Conservation (phyloP, 2,797 vertebrate genomes). For the Pantherophis alleghaniensis region DNA sequence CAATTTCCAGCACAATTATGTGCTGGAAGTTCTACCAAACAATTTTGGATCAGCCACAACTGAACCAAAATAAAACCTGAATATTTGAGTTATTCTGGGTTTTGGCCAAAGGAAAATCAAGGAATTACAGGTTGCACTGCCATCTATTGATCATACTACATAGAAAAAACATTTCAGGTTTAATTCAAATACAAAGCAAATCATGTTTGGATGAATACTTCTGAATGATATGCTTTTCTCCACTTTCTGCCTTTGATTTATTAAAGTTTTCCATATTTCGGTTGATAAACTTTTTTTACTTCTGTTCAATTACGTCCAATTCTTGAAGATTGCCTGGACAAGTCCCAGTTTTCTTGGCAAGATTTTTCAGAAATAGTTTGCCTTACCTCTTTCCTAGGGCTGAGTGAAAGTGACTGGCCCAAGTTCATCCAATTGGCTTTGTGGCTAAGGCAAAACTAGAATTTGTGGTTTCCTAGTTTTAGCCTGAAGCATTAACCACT, state of each 20-base stretch:
- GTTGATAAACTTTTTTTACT: not conserved
- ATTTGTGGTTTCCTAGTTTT: not conserved
- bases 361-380: not conserved
- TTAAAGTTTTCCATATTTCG: not conserved
- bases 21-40: not conserved
- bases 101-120: not conserved
- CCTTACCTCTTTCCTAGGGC: not conserved
- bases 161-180: not conserved
- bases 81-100: not conserved
- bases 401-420: not conserved
- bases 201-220: not conserved
- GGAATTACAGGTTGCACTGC: not conserved
- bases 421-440: not conserved
- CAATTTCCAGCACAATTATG: not conserved
- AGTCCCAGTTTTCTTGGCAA: not conserved
- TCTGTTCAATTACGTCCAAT: not conserved
- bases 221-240: not conserved
- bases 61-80: not conserved
- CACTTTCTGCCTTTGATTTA: not conserved
- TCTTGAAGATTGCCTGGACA: not conserved
- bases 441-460: not conserved
- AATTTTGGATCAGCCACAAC: not conserved
- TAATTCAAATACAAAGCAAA: not conserved
- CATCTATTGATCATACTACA: not conserved
- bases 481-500: not conserved